Conservation (phyloP, 2,113 vertebrate genomes). For the Rousettus leschenaultii region DNA sequence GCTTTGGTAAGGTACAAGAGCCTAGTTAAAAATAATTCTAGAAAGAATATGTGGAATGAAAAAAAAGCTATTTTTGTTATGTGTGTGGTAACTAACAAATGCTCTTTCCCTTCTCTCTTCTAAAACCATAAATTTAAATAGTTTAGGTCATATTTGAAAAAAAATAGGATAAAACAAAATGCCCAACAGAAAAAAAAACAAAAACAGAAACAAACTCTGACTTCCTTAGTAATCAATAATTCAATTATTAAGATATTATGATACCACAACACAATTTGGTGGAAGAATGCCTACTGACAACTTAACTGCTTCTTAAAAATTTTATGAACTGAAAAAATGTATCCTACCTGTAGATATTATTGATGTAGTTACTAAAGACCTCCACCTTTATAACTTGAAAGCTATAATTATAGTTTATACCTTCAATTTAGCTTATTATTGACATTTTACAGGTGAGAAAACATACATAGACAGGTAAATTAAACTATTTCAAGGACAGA, state of each 20-base stretch:
- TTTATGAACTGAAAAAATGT: background rate
- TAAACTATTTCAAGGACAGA: conserved; percentile 35
- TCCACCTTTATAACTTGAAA: conserved; percentile 18
- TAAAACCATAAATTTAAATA: background rate
- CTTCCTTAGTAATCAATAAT: background rate
- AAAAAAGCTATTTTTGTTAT: background rate
- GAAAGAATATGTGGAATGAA: background rate
- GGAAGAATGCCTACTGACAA: background rate
- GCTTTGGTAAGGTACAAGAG: background rate
- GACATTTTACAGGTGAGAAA: conserved; percentile 46
- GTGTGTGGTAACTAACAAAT: background rate
- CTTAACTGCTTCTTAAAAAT: background rate
- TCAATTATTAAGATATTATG: background rate
- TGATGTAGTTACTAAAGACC: background rate
- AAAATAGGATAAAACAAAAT: background rate
- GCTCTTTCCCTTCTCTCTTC: background rate
- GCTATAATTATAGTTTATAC: conserved; percentile 7
- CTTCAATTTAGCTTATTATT: conserved; percentile 25
- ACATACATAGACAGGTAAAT: background rate
- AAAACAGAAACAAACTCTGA: background rate
- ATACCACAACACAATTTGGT: background rate
- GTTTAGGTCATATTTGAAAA: background rate
- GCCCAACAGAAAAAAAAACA: background rate
- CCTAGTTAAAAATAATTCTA: background rate
- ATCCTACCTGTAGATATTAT: background rate